Evolutionary conservation across 2,888 invertebrate genomes (phyloP).

Genomic region (Lamellibrachia columna): DNA sequence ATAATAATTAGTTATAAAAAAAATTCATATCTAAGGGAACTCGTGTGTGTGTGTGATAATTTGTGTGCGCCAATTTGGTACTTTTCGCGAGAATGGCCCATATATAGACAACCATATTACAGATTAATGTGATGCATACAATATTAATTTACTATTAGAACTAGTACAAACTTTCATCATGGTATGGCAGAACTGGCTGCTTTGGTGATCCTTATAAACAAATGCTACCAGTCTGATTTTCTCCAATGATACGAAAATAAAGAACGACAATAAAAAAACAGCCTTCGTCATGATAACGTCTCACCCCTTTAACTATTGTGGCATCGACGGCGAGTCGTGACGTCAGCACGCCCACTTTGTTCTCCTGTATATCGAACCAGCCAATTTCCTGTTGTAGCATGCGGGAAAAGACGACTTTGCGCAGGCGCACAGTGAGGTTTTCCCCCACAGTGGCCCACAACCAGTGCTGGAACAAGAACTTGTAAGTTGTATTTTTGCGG

Average conservation of each 20-base stretch:
- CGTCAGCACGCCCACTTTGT: slow-evolving; percentile 61
- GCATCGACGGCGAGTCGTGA: slow-evolving; percentile 64
- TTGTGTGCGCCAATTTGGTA: too few relatives aligned
- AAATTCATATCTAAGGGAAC: too few relatives aligned
- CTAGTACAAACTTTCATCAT: too few relatives aligned
- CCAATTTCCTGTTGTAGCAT: slow-evolving; percentile 70
- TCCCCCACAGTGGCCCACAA: slow-evolving; percentile 83
- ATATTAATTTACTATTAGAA: too few relatives aligned
- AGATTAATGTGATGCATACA: too few relatives aligned
- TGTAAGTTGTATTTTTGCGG: neutral
- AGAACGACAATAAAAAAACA: neutral
- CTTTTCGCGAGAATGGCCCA: too few relatives aligned
- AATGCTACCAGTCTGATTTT: too few relatives aligned
- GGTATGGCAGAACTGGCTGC: too few relatives aligned
- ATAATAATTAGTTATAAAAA: too few relatives aligned
- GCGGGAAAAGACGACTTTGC: slow-evolving; percentile 65
- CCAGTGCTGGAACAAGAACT: slow-evolving; percentile 36
- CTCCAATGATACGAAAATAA: neutral
- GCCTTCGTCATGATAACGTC: slow-evolving; percentile 32
- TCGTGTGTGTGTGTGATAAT: too few relatives aligned
- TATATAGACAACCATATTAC: too few relatives aligned
- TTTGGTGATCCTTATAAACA: too few relatives aligned
- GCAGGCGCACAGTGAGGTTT: slow-evolving; percentile 77
- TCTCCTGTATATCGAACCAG: slow-evolving; percentile 63
- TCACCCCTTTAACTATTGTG: slow-evolving; percentile 63